Percentiles rank a stretch among this genome's conserved stretches.
phyloP scores from a whole-genome alignment of 2,797 vertebrate genomes.

The Argyrosomus regius region DNA sequence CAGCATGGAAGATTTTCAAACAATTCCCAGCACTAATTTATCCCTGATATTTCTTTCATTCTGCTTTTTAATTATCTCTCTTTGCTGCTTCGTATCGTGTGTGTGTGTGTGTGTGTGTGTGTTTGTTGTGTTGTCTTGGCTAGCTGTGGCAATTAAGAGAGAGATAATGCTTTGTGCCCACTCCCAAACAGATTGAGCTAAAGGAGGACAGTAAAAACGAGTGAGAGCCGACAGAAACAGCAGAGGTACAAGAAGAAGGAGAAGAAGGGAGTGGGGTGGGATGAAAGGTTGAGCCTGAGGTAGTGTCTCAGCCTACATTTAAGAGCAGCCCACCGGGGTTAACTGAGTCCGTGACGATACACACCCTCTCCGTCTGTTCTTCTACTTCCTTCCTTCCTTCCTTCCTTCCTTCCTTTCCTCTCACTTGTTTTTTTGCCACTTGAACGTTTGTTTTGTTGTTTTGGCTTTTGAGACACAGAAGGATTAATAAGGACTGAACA shows the following conservation, averaged over 20 bases:
- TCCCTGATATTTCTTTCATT: conserved; percentile 28
- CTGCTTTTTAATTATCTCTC: conserved; percentile 37
- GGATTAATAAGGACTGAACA: background rate
- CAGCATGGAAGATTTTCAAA: background rate
- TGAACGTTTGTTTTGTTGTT: conserved; percentile 30
- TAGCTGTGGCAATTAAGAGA: conserved; percentile 59
- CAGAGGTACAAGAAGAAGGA: conserved; percentile 38
- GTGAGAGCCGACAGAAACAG: conserved; percentile 34
- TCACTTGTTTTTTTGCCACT: conserved; percentile 34
- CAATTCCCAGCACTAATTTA: conserved; percentile 4
- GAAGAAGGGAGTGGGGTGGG: conserved; percentile 39
- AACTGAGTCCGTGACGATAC: conserved; percentile 50
- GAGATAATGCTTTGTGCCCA: conserved; percentile 63
- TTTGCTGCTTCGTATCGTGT: conserved; percentile 14
- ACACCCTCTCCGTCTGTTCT: conserved; percentile 19
- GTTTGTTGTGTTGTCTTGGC: conserved; percentile 53
- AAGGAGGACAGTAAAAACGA: conserved; percentile 41
- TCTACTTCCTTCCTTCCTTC: conserved; percentile 7
- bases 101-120: conserved; percentile 12
- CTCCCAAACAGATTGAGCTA: conserved; percentile 63
- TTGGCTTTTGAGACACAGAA: conserved; percentile 24
- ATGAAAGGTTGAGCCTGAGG: conserved; percentile 71
- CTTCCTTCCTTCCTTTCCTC: conserved; percentile 10
- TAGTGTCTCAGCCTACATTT: conserved; percentile 68
- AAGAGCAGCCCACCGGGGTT: conserved; percentile 63